These are phyloP conservation scores for Carassius gibelio DNA, from an alignment of 2,113 vertebrate genomes.

Conservation along the genomic window DNA sequence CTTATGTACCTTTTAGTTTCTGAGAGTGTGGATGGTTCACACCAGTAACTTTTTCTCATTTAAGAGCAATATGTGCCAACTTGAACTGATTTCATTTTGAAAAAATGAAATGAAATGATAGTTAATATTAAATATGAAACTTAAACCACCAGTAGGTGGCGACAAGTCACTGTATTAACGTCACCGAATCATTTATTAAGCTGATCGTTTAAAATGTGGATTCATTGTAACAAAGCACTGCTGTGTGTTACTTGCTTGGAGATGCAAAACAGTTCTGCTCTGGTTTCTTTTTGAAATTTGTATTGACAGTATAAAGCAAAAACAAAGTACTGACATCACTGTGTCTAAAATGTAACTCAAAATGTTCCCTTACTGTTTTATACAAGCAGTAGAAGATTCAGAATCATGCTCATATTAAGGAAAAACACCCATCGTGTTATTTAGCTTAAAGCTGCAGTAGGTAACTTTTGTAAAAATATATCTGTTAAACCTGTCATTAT, in stretches of 20 bases:
- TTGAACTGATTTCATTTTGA: not conserved
- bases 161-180: no score
- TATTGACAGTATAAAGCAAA: not conserved
- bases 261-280: not conserved
- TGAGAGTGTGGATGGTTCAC: no score
- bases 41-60: no score
- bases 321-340: no score
- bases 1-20: no score
- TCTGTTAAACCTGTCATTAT: no score
- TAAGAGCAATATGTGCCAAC: not conserved
- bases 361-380: not conserved
- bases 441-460: no score
- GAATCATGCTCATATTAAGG: not conserved
- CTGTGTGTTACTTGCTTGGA: not conserved
- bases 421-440: no score
- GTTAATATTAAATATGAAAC: not conserved
- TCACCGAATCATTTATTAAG: not conserved
- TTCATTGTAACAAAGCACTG: not conserved
- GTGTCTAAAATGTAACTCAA: not conserved
- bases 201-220: not conserved
- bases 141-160: no score
- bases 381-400: no score
- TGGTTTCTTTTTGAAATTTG: not conserved
- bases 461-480: no score
- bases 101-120: not conserved